A percentile compares a stretch with the other conserved stretches of the same genome.
phyloP scores from a whole-genome alignment of 2,888 invertebrate species.

The Zonitis immaculata region DNA sequence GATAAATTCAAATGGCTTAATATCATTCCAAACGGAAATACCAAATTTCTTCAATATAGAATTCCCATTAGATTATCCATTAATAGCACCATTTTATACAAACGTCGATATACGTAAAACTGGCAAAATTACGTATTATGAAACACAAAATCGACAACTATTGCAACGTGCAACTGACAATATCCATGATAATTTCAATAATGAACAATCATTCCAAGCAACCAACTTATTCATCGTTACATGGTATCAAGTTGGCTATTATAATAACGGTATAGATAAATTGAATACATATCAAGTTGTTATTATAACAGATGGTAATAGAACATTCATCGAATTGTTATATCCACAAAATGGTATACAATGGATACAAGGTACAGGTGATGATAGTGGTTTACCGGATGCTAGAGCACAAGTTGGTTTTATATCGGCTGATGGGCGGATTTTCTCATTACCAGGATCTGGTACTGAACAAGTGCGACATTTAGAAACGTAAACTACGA shows the following conservation, averaged over 20 bases:
- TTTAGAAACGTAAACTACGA: constrained; percentile 62
- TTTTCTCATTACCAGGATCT: constrained; percentile 75
- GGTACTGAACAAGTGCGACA: constrained; percentile 85
- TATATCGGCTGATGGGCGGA: constrained; percentile 74
- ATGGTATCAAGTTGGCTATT: constrained; percentile 85
- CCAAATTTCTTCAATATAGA: constrained; percentile 81
- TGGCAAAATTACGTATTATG: constrained; percentile 71
- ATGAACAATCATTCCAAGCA: constrained; percentile 71
- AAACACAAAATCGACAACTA: constrained; percentile 59
- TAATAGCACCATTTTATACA: constrained; percentile 86
- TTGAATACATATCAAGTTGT: constrained; percentile 85
- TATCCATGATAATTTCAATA: constrained; percentile 69
- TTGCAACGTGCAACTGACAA: constrained; percentile 64
- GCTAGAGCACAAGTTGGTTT: constrained; percentile 93
- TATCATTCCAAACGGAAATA: constrained; percentile 87
- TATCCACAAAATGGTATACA: constrained; percentile 86
- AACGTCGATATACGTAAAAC: constrained; percentile 78
- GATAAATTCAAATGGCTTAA: constrained; percentile 87
- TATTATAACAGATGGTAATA: constrained; percentile 67
- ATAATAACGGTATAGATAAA: constrained; percentile 61
- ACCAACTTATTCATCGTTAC: constrained; percentile 79
- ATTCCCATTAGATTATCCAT: constrained; percentile 83
- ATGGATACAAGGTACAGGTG: constrained; percentile 82
- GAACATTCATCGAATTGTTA: constrained; percentile 79
- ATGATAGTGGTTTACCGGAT: constrained; percentile 74